A percentile compares a stretch with the other conserved stretches of the same genome.
phyloP scores from a whole-genome alignment of 1,140 invertebrate genomes.

The Dryas iulia region DNA sequence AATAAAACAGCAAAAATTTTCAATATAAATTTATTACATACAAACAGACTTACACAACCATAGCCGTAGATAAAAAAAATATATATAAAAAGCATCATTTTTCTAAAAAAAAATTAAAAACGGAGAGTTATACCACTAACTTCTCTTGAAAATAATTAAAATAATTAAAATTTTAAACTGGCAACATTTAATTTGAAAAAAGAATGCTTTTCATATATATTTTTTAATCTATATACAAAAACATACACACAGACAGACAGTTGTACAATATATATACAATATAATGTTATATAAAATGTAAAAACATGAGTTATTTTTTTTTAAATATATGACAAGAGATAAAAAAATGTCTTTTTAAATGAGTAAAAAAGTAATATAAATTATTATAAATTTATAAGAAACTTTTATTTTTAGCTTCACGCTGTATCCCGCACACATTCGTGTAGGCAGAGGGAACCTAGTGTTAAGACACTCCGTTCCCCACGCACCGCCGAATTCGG shows the following conservation, averaged over 20 bases:
- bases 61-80: background rate
- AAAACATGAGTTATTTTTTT: background rate
- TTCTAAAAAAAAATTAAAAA: background rate
- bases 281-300: background rate
- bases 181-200: background rate
- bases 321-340: background rate
- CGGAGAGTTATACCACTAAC: too few species aligned
- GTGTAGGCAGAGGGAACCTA: too few species aligned
- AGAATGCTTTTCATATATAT: background rate
- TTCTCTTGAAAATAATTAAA: too few species aligned
- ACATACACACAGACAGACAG: background rate
- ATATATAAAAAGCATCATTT: background rate
- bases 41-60: background rate
- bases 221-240: background rate
- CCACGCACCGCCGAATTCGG: too few species aligned
- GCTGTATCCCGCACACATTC: too few species aligned
- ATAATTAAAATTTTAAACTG: background rate
- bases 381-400: too few species aligned
- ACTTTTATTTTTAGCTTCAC: too few species aligned
- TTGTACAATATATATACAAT: background rate
- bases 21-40: constrained; percentile 3
- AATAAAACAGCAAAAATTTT: background rate
- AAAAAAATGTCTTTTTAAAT: background rate
- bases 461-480: too few species aligned
- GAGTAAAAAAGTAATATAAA: background rate